phyloP scores from a whole-genome alignment of 2,113 vertebrate genomes.

The Mirounga angustirostris region DNA sequence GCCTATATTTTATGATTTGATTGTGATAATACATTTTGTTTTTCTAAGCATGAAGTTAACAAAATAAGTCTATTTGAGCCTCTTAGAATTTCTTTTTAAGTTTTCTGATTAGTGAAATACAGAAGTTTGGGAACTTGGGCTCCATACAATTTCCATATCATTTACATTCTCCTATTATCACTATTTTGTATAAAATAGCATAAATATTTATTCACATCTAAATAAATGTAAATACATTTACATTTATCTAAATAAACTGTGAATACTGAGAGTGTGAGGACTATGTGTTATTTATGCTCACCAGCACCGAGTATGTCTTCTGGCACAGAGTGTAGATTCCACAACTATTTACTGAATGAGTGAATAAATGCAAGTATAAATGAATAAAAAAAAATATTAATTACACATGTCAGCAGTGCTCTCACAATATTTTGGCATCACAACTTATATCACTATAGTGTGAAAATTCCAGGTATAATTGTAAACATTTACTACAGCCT shows the following conservation, averaged over 20 bases:
- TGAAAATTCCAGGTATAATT: background rate
- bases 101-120: conserved; percentile 10
- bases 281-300: background rate
- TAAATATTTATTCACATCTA: conserved; percentile 46
- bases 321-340: background rate
- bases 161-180: conserved; percentile 7
- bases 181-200: background rate
- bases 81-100: background rate
- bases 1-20: background rate
- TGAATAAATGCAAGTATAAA: conserved; percentile 20
- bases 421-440: background rate
- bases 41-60: background rate
- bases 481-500: background rate
- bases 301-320: background rate
- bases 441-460: background rate
- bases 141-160: background rate
- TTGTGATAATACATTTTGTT: background rate
- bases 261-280: background rate
- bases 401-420: background rate
- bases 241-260: background rate
- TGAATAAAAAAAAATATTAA: conserved; percentile 14
- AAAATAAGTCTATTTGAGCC: background rate
- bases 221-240: background rate
- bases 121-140: background rate
- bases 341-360: background rate